Base-by-base conservation (phyloP, 2,113 vertebrate genomes). In the Xerus inauris region DNA sequence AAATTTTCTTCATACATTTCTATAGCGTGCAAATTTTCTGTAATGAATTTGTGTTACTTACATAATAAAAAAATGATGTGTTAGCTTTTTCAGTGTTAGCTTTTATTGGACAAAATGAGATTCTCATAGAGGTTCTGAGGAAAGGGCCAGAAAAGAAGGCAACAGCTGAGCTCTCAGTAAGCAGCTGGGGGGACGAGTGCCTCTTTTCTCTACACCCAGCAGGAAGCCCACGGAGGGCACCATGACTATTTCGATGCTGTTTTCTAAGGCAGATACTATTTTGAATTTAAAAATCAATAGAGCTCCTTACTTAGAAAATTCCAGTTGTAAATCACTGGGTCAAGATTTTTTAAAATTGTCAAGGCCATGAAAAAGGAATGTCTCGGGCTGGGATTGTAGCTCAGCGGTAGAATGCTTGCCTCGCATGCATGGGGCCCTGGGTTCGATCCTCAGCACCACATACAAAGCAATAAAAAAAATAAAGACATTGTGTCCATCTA, bases 91-190 rank as follows among this genome's bases (percentile, higher is more conserved):
- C 59, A 87, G 20, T 47, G 8, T 10, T 84, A 73, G 51, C 87
- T 76, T 93, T 93, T 87, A 93, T 54, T 90, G 42, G 49, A 76
- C 64, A 72, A 71, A 71, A 82, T 69, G 59, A 77, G 42, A 49
- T 49, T 69, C 51, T 92, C 28, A 45, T 40, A 47, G 0, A 40
- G 24, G 71, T 30, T 5, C 42, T 0, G 1, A 42, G n/a, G 32
- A 83, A 89, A 72, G 69, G 72, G 30, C 72, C 49, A 62, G 87
- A 49, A 75, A 26, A 38, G 24, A 38, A 28, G 42, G 5, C 49
- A 20, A 30, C 4, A n/a, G 28, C 45, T 2, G 42, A 65, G 67
- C 17, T 51, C 85, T 85, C 26, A 16, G 42, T 11, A 22, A 9
- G 42, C 45, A 14, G 38, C 8, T 20, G 22, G 19, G 26, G 22